Conservation (phyloP, 2,113 vertebrate genomes). For the Telmatochromis brichardi region DNA sequence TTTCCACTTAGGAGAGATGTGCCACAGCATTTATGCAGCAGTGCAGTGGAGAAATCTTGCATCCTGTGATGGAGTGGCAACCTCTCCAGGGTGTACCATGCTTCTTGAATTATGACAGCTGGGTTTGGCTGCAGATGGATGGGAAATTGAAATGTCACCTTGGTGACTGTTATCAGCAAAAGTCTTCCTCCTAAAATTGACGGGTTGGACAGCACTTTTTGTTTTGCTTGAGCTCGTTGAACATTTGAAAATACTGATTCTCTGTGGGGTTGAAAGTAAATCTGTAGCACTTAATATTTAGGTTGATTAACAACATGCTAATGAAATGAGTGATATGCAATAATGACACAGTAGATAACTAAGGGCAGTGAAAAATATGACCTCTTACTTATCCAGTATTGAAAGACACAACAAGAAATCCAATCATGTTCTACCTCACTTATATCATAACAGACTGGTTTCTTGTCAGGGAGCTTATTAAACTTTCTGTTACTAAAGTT, state of each 20-base stretch:
- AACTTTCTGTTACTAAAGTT: neutral
- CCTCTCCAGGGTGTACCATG: neutral
- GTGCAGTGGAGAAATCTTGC: neutral
- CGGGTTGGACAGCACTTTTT: neutral
- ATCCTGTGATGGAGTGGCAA: fast-evolving
- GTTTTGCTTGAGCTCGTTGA: neutral
- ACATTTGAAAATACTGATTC: neutral
- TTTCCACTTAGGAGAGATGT: neutral
- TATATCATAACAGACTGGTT: neutral
- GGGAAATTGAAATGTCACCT: neutral
- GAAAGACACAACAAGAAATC: neutral
- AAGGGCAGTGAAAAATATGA: neutral
- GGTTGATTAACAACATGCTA: neutral
- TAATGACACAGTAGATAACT: neutral
- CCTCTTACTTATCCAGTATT: neutral
- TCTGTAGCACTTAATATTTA: neutral
- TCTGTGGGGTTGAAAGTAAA: neutral
- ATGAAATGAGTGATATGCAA: fast-evolving
- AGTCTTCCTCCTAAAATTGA: neutral
- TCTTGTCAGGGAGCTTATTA: neutral
- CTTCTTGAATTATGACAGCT: neutral
- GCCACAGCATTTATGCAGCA: neutral
- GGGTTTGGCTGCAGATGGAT: neutral
- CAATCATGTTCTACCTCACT: neutral
- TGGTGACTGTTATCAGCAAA: neutral